phyloP scores from a whole-genome alignment of 2,888 invertebrate genomes.

The Ophion slaviceki region DNA sequence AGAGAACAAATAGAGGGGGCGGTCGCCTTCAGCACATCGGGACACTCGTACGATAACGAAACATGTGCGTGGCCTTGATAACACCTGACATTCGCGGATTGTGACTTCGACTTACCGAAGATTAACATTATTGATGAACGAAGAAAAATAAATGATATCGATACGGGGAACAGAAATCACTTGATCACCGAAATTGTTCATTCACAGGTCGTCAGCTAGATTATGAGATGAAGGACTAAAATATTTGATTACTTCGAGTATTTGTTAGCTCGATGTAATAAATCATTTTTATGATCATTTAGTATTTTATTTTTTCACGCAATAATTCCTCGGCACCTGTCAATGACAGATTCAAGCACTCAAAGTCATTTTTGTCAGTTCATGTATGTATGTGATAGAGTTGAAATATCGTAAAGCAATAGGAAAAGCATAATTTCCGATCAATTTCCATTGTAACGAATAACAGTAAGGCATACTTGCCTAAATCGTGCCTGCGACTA shows the following conservation, averaged over 20 bases:
- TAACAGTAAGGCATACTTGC: too few species aligned
- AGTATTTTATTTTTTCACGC: too few species aligned
- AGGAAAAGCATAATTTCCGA: too few species aligned
- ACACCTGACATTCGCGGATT: slow-evolving; percentile 4
- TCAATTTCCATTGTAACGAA: too few species aligned
- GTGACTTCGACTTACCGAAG: slow-evolving; percentile 2
- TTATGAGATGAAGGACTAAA: not conserved
- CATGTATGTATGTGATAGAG: not conserved
- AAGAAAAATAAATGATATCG: not conserved
- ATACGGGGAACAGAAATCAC: not conserved
- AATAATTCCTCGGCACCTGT: too few species aligned
- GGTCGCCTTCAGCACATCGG: not conserved
- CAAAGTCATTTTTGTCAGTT: not conserved
- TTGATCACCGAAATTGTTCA: not conserved
- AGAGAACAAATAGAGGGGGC: not conserved
- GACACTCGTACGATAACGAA: slow-evolving; percentile 27
- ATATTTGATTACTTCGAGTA: not conserved
- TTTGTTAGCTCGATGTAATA: not conserved
- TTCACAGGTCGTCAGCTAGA: not conserved
- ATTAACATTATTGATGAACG: slow-evolving; percentile 10
- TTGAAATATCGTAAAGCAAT: not conserved
- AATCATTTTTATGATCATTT: too few species aligned
- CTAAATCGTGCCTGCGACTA: too few species aligned
- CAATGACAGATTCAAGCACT: too few species aligned
- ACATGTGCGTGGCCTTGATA: slow-evolving; percentile 46